A percentile compares a stretch with the other conserved stretches of the same genome.
Conservation (phyloP, 2,113 vertebrate species). For the Saccopteryx leptura region DNA sequence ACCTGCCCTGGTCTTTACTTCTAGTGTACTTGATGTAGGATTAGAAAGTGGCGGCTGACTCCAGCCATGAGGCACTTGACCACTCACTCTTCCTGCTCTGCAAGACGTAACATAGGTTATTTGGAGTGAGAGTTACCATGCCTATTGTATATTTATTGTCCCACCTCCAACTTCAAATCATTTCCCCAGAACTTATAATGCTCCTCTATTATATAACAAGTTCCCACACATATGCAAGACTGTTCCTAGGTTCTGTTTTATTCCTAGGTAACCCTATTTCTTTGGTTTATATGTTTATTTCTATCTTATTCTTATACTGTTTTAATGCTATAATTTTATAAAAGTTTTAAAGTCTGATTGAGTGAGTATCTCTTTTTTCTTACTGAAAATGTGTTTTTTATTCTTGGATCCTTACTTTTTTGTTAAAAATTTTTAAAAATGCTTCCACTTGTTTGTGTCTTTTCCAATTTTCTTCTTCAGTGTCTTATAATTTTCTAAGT, state of each 20-base stretch:
- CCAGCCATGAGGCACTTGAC: not conserved
- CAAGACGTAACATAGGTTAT: not conserved
- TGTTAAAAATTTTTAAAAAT: not conserved
- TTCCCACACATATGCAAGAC: not conserved
- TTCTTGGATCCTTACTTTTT: not conserved
- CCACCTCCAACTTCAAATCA: not conserved
- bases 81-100: not conserved
- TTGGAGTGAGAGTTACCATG: conserved; percentile 1
- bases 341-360: not conserved
- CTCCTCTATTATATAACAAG: not conserved
- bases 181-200: not conserved
- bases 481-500: too few species aligned
- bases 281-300: not conserved
- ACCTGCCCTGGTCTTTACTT: not conserved
- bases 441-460: too few species aligned
- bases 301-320: not conserved
- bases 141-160: not conserved
- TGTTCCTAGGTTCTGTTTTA: not conserved
- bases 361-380: not conserved
- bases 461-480: too few species aligned
- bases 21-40: not conserved
- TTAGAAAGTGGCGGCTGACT: not conserved
- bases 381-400: conserved; percentile 16
- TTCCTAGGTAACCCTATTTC: not conserved
- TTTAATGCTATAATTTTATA: not conserved